Conservation (phyloP, 2,113 vertebrate species). For the Eurystomus gularis region DNA sequence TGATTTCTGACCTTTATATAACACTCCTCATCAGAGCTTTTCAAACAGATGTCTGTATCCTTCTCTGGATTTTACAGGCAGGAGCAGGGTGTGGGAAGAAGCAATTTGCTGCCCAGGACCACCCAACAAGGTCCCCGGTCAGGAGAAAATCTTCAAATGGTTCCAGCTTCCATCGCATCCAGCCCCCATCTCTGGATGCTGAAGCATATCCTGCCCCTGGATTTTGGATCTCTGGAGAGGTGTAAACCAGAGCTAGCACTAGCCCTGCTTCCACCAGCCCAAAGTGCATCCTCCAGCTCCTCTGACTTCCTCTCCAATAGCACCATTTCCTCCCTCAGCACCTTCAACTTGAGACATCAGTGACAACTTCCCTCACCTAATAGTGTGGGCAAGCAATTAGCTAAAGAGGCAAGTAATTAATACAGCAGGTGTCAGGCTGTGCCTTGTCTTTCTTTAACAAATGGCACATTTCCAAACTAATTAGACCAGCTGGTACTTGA, state of each 20-base stretch:
- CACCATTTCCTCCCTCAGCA: neutral
- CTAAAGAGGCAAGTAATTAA: slow-evolving; percentile 35
- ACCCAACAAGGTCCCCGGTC: neutral
- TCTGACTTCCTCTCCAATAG: neutral
- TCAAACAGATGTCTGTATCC: neutral
- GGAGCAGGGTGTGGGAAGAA: neutral
- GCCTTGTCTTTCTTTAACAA: neutral
- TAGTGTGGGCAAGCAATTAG: slow-evolving; percentile 1
- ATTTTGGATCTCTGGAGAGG: neutral
- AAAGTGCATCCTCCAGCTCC: neutral
- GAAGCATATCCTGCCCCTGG: neutral
- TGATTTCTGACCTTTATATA: neutral
- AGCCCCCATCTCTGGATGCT: neutral
- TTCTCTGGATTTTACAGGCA: neutral
- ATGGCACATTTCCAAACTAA: slow-evolving; percentile 8
- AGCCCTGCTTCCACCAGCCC: neutral
- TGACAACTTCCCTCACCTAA: neutral
- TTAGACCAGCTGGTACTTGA: slow-evolving; percentile 2
- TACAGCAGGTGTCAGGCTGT: slow-evolving; percentile 22
- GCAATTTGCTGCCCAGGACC: neutral
- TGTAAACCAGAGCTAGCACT: neutral
- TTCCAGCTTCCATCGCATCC: neutral
- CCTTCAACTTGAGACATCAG: accelerated
- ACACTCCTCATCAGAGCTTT: neutral
- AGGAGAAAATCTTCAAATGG: neutral